These are phyloP conservation scores for Drosophila borborema DNA, from an alignment of 2,888 invertebrate genomes.

Conservation along the genomic window DNA sequence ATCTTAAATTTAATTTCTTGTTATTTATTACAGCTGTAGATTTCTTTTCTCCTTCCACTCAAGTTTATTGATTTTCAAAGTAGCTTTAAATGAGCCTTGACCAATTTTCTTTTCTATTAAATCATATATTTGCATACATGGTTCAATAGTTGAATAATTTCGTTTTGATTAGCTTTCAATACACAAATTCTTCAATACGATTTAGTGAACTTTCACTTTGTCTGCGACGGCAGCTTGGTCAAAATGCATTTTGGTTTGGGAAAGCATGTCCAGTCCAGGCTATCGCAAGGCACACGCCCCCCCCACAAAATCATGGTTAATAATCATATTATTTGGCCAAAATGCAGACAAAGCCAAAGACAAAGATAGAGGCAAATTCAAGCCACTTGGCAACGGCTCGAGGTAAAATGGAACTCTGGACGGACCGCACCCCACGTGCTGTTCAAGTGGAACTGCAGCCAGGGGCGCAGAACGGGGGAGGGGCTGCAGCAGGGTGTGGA, in stretches of 20 bases:
- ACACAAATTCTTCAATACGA: conserved; percentile 12
- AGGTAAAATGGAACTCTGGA: conserved; percentile 18
- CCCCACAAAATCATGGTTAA: conserved; percentile 55
- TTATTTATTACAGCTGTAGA: no score
- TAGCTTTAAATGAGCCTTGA: neutral
- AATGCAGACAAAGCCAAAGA: conserved; percentile 3
- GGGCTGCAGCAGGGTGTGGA: neutral
- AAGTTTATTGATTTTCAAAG: neutral
- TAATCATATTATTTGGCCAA: conserved; percentile 40
- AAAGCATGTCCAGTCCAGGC: conserved; percentile 52
- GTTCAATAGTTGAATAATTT: neutral
- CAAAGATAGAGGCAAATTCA: conserved; percentile 7
- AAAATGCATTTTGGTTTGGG: conserved; percentile 32
- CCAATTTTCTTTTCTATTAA: neutral
- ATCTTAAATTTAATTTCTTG: neutral
- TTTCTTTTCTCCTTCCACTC: neutral
- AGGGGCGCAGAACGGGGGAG: neutral
- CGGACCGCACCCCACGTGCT: conserved; percentile 78
- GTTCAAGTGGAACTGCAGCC: conserved; percentile 26
- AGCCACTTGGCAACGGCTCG: conserved; percentile 55
- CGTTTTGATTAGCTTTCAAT: conserved; percentile 17
- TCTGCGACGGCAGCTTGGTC: conserved; percentile 1
- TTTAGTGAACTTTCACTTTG: conserved; percentile 51
- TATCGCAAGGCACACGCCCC: conserved; percentile 55
- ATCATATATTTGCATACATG: neutral